Base-by-base conservation (phyloP, 2,797 vertebrate genomes). In the Mormyrus proboscirostris region DNA sequence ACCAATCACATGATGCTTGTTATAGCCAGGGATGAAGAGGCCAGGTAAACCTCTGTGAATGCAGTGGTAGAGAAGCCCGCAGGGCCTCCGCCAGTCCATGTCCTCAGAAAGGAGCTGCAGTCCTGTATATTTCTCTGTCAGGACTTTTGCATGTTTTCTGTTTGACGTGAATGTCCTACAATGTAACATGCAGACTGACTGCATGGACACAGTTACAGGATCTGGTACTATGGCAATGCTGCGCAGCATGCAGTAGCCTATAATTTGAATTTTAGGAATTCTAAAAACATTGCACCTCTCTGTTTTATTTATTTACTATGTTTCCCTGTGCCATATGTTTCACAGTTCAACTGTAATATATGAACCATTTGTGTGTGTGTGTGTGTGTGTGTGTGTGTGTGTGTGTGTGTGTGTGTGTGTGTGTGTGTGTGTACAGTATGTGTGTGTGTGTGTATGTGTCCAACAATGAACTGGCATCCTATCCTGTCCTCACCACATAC, bases 1-100 rank as follows among this genome's bases (percentile, higher is more conserved):
- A 97, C 96, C 92, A 97, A 96, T 94, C 96, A 97, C 93, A 98
- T 98, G 97, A 95, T 95, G 47, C 97, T 98, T 88, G 96, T 98
- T 53, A 95, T 98, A 10, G 96, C 97, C 87, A 95, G 97, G 1
- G 97, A 98, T 0, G 97, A 97, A 0, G 97, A 98, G 0, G 97
- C 97, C 91, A 96, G 96, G 97, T 98, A 91, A 94, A 95, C 44
- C 19, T n/a, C 49, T 19, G 6, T 1, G 5, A 57, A 33, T 33
- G 16, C 50, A 44, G 22, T 47, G n/a, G 55, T 65, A 12, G 22
- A 19, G 29, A 33, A 38, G 12, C 1, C 51, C 8, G 3, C 16
- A 12, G 14, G 19, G 14, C 19, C 16, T 7, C 51, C 29, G 2
- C 6, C 3, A 33, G 5, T 87, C 85, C 33, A n/a, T 16, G 53